Percentiles rank a stretch among this genome's conserved stretches.
phyloP scores from a whole-genome alignment of 2,888 invertebrate species.

The Amiota minor region DNA sequence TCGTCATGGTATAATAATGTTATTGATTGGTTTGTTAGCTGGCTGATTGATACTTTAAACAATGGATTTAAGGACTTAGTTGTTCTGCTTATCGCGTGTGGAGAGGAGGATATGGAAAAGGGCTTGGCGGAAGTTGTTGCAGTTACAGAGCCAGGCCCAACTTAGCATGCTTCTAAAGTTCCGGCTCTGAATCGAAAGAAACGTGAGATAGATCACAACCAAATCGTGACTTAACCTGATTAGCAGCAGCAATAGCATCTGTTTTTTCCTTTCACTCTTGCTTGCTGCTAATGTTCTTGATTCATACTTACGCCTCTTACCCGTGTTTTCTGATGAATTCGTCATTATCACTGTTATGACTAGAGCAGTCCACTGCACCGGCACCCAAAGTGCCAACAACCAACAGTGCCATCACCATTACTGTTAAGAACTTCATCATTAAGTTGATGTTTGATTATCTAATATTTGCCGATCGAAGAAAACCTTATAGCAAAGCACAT shows the following conservation, averaged over 20 bases:
- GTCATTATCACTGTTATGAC: slow-evolving; percentile 16
- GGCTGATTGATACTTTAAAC: no score
- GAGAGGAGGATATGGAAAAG: neutral
- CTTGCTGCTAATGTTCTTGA: slow-evolving; percentile 38
- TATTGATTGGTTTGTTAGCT: no score
- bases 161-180: slow-evolving; percentile 72
- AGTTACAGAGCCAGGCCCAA: slow-evolving; percentile 57
- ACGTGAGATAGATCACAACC: slow-evolving; percentile 73
- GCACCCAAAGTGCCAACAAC: slow-evolving; percentile 42
- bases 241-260: slow-evolving; percentile 45
- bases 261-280: slow-evolving; percentile 37
- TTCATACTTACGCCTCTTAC: slow-evolving; percentile 54
- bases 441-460: slow-evolving; percentile 70
- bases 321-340: slow-evolving; percentile 52
- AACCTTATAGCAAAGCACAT: slow-evolving; percentile 72
- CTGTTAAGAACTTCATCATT: slow-evolving; percentile 52
- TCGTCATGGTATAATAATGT: neutral
- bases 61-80: no score
- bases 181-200: slow-evolving; percentile 71
- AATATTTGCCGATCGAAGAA: slow-evolving; percentile 73
- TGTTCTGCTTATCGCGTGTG: no score
- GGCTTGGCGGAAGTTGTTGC: neutral
- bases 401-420: slow-evolving; percentile 34
- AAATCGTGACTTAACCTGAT: slow-evolving; percentile 58
- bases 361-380: slow-evolving; percentile 36